These are phyloP conservation scores for Pseudomyrmex dendroicus DNA, from an alignment of 1,140 invertebrate species.

Conservation along the genomic window DNA sequence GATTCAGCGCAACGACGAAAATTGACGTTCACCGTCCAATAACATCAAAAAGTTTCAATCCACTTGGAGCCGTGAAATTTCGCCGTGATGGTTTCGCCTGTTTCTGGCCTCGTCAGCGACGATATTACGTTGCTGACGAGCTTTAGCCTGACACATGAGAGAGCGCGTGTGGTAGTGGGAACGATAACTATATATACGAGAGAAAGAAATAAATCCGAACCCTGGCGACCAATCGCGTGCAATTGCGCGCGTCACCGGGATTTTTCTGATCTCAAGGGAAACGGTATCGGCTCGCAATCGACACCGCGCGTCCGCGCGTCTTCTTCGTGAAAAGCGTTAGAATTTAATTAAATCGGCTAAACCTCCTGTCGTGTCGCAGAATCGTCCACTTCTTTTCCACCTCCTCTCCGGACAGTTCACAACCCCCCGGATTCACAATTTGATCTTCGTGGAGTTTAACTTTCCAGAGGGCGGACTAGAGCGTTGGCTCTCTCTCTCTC, in stretches of 20 bases:
- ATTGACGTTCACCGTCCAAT: constrained; percentile 56
- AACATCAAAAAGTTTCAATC: constrained; percentile 60
- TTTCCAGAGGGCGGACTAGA: constrained; percentile 59
- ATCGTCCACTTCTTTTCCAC: constrained; percentile 43
- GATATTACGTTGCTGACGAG: constrained; percentile 50
- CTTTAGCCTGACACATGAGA: constrained; percentile 31
- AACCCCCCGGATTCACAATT: constrained; percentile 76
- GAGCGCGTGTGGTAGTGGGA: not conserved
- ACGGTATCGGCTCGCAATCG: constrained; percentile 62
- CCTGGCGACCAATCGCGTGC: not conserved
- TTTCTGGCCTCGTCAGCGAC: constrained; percentile 19
- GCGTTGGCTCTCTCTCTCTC: not conserved
- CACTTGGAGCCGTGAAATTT: constrained; percentile 53
- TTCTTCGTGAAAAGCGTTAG: constrained; percentile 76
- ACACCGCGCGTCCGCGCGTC: constrained; percentile 55
- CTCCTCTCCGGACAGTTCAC: constrained; percentile 70
- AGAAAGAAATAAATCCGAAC: constrained; percentile 36
- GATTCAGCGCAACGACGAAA: constrained; percentile 46
- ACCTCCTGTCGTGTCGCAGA: constrained; percentile 44
- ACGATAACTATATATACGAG: constrained; percentile 26
- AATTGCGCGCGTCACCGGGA: not conserved
- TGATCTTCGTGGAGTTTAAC: constrained; percentile 79
- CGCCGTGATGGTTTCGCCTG: not conserved
- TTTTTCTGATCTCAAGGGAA: no score
- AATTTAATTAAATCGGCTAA: constrained; percentile 83